Evolutionary conservation across 2,797 vertebrate species (phyloP), one percentile per base, ranked within the genome.

Genomic region (Halcyon chelicuti): DNA sequence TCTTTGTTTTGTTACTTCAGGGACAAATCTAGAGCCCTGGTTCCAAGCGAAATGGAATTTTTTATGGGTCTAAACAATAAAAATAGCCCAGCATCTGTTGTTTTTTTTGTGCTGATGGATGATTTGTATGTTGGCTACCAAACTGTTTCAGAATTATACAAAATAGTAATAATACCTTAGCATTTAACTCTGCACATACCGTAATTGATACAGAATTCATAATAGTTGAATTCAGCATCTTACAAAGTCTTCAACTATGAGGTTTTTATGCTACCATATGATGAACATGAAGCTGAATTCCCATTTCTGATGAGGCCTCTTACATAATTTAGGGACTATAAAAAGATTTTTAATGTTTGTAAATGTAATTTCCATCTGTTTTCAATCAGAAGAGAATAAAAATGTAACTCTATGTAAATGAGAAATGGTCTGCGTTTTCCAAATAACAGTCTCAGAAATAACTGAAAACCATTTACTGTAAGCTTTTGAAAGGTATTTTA

Each of bases 41-140:
- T 91, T 94, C 74, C 92, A 96, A 93, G 87, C 15, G 20, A 66
- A 82, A 21, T 67, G 66, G 76, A 95, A 96, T 86, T 92, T 86
- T 90, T 26, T 77, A 40, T 90, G 86, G 76, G 49, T 83, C 96
- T 96, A 66, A 94, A 96, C 92, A 97, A 95, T 88, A 92, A 83
- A 97, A 97, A 97, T 86, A 96, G 93, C 85, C 80, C 61, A 46
- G 91, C 87, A 95, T 90, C 93, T 97, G 95, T 86, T 94, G 92
- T 75, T 86, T 76, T 86, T 90, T 90, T 81, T 90, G 58, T 90
- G 18, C 90, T 65, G 75, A 84, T 84, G 75, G 51, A 42, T 93
- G 81, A 88, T 61, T 95, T 92, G 84, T 81, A 73, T 90, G 87
- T 61, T 71, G 94, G 67, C 86, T 92, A 75, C 85, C 77, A 86